Conservation (phyloP, 2,113 vertebrate genomes). For the Brachionichthys hirsutus region DNA sequence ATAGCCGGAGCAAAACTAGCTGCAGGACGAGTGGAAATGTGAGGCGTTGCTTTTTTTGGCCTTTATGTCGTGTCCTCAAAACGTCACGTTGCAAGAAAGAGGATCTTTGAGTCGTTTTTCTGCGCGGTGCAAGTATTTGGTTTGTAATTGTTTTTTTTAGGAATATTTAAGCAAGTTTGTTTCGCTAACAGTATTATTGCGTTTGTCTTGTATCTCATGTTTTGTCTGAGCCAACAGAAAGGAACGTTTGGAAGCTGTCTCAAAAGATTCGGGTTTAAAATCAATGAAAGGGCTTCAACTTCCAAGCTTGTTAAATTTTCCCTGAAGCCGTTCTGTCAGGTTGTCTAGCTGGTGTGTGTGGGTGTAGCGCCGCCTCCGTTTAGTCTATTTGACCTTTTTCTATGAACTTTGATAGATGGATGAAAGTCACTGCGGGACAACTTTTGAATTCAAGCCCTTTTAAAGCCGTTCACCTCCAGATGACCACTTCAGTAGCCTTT, state of each 20-base stretch:
- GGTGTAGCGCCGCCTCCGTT: not conserved
- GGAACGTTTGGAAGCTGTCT: constrained; percentile 39
- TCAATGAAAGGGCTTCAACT: not conserved
- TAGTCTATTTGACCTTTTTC: constrained; percentile 26
- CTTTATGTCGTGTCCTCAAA: constrained; percentile 46
- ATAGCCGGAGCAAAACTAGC: constrained; percentile 23
- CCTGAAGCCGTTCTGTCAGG: no score
- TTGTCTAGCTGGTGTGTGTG: not conserved
- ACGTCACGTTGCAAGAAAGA: constrained; percentile 29
- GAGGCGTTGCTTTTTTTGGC: constrained; percentile 21
- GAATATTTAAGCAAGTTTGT: constrained; percentile 56
- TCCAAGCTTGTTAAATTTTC: not conserved
- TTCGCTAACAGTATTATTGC: constrained; percentile 20
- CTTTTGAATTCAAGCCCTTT: not conserved
- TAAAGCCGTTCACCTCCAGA: not conserved
- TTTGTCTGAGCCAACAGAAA: constrained; percentile 32
- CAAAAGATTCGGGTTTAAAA: constrained; percentile 6
- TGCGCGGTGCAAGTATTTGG: constrained; percentile 51
- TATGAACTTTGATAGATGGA: not conserved
- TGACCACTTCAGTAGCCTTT: constrained; percentile 33
- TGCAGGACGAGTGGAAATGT: constrained; percentile 3
- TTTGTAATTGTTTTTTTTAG: constrained; percentile 48
- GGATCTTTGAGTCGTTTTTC: constrained; percentile 54
- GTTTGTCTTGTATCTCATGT: constrained; percentile 18
- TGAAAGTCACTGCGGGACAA: constrained; percentile 21